A percentile compares a stretch with the other conserved stretches of the same genome.
phyloP scores from a whole-genome alignment of 2,888 invertebrate genomes.

The Habroteleia sp. region DNA sequence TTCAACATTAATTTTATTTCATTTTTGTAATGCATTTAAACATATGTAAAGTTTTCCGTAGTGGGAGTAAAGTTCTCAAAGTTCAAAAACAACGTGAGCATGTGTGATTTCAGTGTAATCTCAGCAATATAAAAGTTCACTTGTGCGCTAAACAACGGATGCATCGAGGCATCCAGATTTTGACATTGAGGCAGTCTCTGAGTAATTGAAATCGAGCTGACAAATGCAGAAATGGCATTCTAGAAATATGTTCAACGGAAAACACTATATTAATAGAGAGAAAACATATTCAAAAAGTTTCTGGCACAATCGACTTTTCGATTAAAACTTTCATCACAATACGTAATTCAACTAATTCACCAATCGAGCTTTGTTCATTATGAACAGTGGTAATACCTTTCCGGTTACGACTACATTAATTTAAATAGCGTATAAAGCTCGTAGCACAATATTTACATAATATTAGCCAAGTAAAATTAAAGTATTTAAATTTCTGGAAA shows the following conservation, averaged over 20 bases:
- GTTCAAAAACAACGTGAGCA: too few relatives aligned
- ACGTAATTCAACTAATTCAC: conserved; percentile 5
- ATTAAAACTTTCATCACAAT: neutral
- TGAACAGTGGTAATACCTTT: too few relatives aligned
- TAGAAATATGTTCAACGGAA: conserved; percentile 9
- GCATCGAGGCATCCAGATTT: conserved; percentile 39
- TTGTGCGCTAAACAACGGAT: conserved; percentile 45
- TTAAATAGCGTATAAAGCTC: conserved; percentile 5
- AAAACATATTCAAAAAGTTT: conserved; percentile 28
- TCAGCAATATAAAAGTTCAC: conserved; percentile 28
- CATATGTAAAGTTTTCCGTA: too few relatives aligned
- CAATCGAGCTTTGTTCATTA: too few relatives aligned
- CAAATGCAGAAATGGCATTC: conserved; percentile 43
- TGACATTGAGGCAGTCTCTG: conserved; percentile 32
- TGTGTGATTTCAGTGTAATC: conserved; percentile 26
- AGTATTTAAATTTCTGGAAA: conserved; percentile 9
- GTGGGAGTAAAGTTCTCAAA: too few relatives aligned
- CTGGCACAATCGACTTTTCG: conserved; percentile 11
- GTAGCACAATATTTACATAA: conserved; percentile 13
- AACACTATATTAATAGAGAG: conserved; percentile 10
- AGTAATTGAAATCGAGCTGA: conserved; percentile 59
- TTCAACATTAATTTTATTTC: too few relatives aligned
- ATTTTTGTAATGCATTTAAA: too few relatives aligned
- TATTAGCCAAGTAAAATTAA: conserved; percentile 1
- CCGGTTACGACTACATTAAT: neutral